phyloP scores from a whole-genome alignment of 2,113 vertebrate species.

The Epinephelus moara region DNA sequence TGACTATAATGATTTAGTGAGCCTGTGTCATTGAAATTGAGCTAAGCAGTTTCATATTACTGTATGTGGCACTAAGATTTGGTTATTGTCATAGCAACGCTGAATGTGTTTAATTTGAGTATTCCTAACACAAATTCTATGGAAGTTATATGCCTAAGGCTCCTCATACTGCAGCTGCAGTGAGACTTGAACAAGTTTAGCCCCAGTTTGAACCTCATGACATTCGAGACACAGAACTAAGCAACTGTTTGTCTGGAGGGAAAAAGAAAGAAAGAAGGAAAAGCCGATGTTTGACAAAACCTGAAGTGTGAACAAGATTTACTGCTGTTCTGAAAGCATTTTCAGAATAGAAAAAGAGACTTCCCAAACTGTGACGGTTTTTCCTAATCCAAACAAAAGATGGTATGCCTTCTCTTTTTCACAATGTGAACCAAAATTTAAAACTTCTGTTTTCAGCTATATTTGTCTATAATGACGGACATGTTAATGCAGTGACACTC shows the following conservation, averaged over 20 bases:
- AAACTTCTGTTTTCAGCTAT: too few relatives aligned
- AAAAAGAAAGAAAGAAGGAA: background rate
- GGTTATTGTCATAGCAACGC: background rate
- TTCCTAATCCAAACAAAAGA: background rate
- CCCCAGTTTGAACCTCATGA: background rate
- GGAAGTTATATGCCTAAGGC: too few relatives aligned
- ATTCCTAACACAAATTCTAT: background rate
- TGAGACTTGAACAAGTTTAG: background rate
- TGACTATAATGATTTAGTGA: background rate
- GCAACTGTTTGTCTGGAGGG: background rate
- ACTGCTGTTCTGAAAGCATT: background rate
- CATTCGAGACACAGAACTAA: background rate
- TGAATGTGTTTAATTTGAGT: background rate
- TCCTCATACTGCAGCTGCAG: too few relatives aligned
- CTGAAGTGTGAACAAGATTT: background rate
- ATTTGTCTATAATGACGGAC: too few relatives aligned
- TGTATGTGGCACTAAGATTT: too few relatives aligned
- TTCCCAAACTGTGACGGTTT: background rate
- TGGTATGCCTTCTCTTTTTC: background rate
- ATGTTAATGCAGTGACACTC: too few relatives aligned
- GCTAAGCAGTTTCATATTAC: background rate
- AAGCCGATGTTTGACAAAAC: background rate
- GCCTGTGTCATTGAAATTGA: background rate
- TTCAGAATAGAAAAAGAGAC: background rate
- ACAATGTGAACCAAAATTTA: too few relatives aligned